Percentiles rank a stretch among this genome's conserved stretches.
Conservation (phyloP, 2,113 vertebrate genomes). For the Oryzias javanicus region DNA sequence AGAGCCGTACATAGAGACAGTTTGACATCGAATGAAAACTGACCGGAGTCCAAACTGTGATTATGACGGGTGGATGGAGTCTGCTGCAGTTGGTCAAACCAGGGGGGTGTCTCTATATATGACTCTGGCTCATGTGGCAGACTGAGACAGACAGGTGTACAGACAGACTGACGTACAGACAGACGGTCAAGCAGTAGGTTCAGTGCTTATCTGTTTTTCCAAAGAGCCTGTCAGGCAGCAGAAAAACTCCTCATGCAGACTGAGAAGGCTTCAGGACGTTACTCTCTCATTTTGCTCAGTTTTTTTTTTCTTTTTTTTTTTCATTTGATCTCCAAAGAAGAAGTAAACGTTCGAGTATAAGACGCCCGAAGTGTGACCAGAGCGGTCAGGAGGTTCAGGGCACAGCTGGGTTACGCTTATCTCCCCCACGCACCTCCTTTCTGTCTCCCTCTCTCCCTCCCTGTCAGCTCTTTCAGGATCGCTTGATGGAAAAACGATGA, state of each 20-base stretch:
- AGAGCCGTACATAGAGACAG: slow-evolving; percentile 63
- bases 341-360: slow-evolving; percentile 85
- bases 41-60: slow-evolving; percentile 39
- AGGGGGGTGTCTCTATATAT: slow-evolving; percentile 54
- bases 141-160: slow-evolving; percentile 45
- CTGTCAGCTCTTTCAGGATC: slow-evolving; percentile 65
- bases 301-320: slow-evolving; percentile 76
- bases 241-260: slow-evolving; percentile 73
- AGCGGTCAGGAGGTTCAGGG: slow-evolving; percentile 50
- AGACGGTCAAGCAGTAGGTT: slow-evolving; percentile 79
- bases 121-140: slow-evolving; percentile 58
- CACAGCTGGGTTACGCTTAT: slow-evolving; percentile 57
- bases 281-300: slow-evolving; percentile 63
- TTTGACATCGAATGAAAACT: slow-evolving; percentile 36
- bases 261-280: slow-evolving; percentile 67
- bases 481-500: slow-evolving; percentile 77
- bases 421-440: slow-evolving; percentile 33
- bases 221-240: slow-evolving; percentile 73
- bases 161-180: slow-evolving; percentile 69
- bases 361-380: slow-evolving; percentile 65
- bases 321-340: slow-evolving; percentile 67
- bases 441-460: slow-evolving; percentile 45
- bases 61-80: slow-evolving; percentile 41
- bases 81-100: slow-evolving; percentile 54
- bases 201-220: slow-evolving; percentile 83